These are phyloP conservation scores for Caenorhabditis sp. DNA, from an alignment of 2,888 invertebrate genomes.

Conservation along the genomic window DNA sequence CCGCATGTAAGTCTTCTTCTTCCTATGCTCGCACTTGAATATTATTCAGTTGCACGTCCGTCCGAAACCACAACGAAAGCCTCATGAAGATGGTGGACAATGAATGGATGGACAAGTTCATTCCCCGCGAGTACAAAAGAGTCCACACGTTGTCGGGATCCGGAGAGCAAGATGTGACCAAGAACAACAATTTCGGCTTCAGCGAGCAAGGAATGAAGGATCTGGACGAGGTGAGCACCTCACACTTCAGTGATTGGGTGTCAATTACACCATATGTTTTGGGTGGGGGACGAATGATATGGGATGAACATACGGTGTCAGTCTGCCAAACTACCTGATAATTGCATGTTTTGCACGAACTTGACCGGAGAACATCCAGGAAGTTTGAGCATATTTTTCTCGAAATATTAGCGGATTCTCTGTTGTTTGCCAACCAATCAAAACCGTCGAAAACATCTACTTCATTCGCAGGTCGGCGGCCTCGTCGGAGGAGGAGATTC, in stretches of 20 bases:
- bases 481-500: constrained; percentile 73
- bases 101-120: constrained; percentile 71
- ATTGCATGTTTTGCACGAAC: no score
- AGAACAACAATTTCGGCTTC: constrained; percentile 70
- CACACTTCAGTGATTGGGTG: constrained; percentile 21
- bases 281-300: background rate
- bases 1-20: constrained; percentile 9
- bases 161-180: constrained; percentile 62
- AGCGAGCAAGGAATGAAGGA: constrained; percentile 74
- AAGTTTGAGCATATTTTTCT: no score
- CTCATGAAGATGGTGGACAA: constrained; percentile 71
- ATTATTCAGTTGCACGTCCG: constrained; percentile 5
- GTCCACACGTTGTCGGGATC: constrained; percentile 15
- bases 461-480: constrained; percentile 62
- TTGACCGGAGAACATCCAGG: no score
- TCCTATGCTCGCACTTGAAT: background rate
- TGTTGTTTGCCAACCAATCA: no score
- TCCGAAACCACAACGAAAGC: constrained; percentile 38
- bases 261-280: constrained; percentile 14
- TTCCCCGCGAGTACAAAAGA: constrained; percentile 64
- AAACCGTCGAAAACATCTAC: background rate
- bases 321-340: background rate
- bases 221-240: constrained; percentile 66
- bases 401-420: no score
- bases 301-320: constrained; percentile 28